Evolutionary conservation across 2,113 vertebrate genomes (phyloP).

Genomic region (Tyto alba): DNA sequence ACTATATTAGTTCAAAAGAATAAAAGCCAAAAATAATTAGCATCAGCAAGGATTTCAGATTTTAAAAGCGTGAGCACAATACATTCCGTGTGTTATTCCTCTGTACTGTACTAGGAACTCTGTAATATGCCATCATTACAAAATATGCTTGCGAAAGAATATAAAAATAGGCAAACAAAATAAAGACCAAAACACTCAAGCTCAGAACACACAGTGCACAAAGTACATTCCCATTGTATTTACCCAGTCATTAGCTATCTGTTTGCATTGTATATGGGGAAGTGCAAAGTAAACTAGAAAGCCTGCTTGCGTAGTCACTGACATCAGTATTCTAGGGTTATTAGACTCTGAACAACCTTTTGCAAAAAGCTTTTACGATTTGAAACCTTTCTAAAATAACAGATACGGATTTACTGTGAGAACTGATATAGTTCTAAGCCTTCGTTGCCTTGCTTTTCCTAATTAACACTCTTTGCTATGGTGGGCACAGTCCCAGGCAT

Average conservation of each 20-base stretch:
- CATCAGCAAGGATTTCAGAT: not conserved
- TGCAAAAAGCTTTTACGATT: not conserved
- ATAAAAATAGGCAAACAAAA: slow-evolving; percentile 61
- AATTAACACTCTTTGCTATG: not conserved
- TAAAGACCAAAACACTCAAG: slow-evolving; percentile 52
- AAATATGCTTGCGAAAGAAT: slow-evolving; percentile 41
- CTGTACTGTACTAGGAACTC: slow-evolving; percentile 20
- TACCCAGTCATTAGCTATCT: slow-evolving; percentile 46
- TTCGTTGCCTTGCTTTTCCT: not conserved
- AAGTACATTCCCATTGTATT: slow-evolving; percentile 49
- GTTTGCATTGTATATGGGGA: slow-evolving; percentile 48
- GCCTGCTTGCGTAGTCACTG: slow-evolving; percentile 40
- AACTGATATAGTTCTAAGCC: not conserved
- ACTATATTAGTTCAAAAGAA: slow-evolving; percentile 40
- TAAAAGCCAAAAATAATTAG: slow-evolving; percentile 61
- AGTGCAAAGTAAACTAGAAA: slow-evolving; percentile 39
- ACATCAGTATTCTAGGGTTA: slow-evolving; percentile 9
- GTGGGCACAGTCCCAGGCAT: fast-evolving
- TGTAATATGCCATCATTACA: slow-evolving; percentile 56
- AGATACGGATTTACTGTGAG: not conserved
- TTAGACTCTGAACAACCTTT: not conserved
- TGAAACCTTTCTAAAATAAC: slow-evolving; percentile 40
- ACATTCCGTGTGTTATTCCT: slow-evolving; percentile 34
- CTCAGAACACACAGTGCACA: slow-evolving; percentile 36
- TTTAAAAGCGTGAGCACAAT: slow-evolving; percentile 39